A percentile compares a stretch with the other conserved stretches of the same genome.
Conservation (phyloP, 1,140 invertebrate species). For the Papilio glaucus region DNA sequence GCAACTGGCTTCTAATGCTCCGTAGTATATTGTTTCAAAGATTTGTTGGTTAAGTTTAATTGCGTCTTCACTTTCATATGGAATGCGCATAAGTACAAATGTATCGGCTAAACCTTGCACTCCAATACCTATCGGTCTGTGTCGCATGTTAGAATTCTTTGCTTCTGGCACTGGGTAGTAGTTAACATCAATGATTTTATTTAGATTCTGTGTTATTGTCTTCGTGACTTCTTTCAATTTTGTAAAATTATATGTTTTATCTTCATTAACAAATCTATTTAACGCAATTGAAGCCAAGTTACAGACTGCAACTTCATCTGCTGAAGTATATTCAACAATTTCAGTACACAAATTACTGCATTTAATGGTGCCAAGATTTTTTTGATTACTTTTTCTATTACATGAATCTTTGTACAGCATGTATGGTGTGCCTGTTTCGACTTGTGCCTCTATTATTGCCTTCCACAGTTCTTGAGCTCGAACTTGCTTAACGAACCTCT, state of each 20-base stretch:
- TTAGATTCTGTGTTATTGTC: slow-evolving; percentile 95
- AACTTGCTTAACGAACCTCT: slow-evolving; percentile 89
- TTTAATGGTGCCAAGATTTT: slow-evolving; percentile 99
- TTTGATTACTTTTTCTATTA: slow-evolving; percentile 98
- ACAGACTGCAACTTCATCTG: slow-evolving; percentile 98
- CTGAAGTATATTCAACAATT: slow-evolving; percentile 96
- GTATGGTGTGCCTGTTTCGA: slow-evolving; percentile 99
- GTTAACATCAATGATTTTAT: slow-evolving; percentile 99
- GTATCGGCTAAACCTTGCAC: slow-evolving; percentile 98
- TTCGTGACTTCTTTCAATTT: slow-evolving; percentile 95
- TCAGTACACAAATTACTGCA: slow-evolving; percentile 99
- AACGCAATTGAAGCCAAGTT: slow-evolving; percentile 99
- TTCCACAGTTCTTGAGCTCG: slow-evolving; percentile 96
- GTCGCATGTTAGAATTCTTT: slow-evolving; percentile 93
- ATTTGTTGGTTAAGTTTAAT: slow-evolving; percentile 96
- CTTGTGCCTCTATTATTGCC: slow-evolving; percentile 97
- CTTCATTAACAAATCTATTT: slow-evolving; percentile 95
- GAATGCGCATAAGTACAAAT: slow-evolving; percentile 96
- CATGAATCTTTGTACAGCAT: slow-evolving; percentile 99
- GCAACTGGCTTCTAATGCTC: slow-evolving; percentile 97
- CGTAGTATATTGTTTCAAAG: slow-evolving; percentile 99
- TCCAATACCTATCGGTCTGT: slow-evolving; percentile 98
- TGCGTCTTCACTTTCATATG: slow-evolving; percentile 95
- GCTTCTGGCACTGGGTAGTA: slow-evolving; percentile 97
- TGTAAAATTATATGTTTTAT: slow-evolving; percentile 94